Percentiles rank a stretch among this genome's conserved stretches.
These are phyloP conservation scores for Rhabdophis nuchalis DNA, from an alignment of 2,797 vertebrate species.

Conservation along the genomic window DNA sequence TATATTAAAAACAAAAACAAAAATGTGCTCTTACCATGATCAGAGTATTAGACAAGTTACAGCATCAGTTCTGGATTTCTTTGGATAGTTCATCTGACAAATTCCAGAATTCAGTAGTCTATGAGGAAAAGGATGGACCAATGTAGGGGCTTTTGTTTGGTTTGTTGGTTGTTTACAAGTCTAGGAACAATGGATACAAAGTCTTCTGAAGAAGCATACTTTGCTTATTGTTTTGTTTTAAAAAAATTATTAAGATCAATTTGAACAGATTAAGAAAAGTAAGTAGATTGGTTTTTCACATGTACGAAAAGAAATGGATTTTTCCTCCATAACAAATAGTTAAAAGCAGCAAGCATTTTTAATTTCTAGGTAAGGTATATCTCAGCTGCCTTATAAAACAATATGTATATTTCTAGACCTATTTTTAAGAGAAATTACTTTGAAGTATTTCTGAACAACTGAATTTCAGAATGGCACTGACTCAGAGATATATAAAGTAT, in stretches of 20 bases:
- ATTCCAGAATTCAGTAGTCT: slow-evolving; percentile 1
- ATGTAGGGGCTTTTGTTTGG: neutral
- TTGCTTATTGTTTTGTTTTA: neutral
- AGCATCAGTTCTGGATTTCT: slow-evolving; percentile 6
- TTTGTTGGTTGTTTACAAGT: neutral
- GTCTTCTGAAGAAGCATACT: neutral
- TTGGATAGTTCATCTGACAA: neutral
- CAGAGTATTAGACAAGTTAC: slow-evolving; percentile 7
- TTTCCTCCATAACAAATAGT: neutral
- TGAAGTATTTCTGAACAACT: neutral
- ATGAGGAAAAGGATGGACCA: neutral
- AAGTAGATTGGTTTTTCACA: neutral
- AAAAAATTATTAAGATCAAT: neutral
- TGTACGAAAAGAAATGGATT: neutral
- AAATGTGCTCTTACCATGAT: neutral
- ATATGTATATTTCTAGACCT: neutral
- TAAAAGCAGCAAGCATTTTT: neutral
- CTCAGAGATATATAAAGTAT: neutral
- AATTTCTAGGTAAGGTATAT: neutral
- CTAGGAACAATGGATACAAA: neutral
- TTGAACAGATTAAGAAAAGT: neutral
- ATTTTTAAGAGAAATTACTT: neutral
- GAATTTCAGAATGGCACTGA: neutral
- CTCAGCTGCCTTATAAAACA: neutral
- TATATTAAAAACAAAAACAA: neutral